Base-by-base conservation (phyloP, 1,140 invertebrate species). In the Meloidogyne chitwoodi region DNA sequence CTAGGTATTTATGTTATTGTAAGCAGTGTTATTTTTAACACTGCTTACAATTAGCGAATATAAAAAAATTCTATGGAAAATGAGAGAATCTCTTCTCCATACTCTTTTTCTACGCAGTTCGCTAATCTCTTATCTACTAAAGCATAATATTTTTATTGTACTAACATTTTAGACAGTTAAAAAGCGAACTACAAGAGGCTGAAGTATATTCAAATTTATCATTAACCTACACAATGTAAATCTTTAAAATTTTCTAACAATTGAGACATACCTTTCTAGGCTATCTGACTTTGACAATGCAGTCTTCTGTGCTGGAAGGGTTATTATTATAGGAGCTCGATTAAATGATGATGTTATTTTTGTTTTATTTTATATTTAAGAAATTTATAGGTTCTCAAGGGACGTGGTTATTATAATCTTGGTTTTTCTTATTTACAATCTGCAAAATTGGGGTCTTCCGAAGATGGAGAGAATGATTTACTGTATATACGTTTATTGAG, bases 201-300 rank as follows among this genome's bases (percentile, higher is more conserved):
- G 64, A 73, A 29, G 24, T 48, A 16, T 73, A 26, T 34, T 73
- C 71, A 14, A 73, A 73, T 73, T 73, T 73, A 22, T 73, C 71
- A 6, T 44, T 64, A 0, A 29, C 71, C 19, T 73, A 73, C 56
- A 29, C 56, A 26, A 27, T 73, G 71, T 73, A 73, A 62, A 11
- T 64, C 2, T 26, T 61, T 16, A 56, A 27, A 64, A 56, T 0
- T 3, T n/a, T 71, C 10, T 48, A 71, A 48, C 10, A 56, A 56
- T 56, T 56, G 3, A 41, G 29, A 16, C 6, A 62, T 3, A 8
- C 1, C 24, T 62, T 19, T 61, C n/a, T 62, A 73, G 71, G 56
- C 26, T 73, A 1, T 5, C 6, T 34, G 71, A 73, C 22, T 73
- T 63, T 63, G 24, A 73, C 2, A 73, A 64, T 64, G 56, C 71